Conservation (phyloP, 2,797 vertebrate species). For the Brachyrhaphis roseni region DNA sequence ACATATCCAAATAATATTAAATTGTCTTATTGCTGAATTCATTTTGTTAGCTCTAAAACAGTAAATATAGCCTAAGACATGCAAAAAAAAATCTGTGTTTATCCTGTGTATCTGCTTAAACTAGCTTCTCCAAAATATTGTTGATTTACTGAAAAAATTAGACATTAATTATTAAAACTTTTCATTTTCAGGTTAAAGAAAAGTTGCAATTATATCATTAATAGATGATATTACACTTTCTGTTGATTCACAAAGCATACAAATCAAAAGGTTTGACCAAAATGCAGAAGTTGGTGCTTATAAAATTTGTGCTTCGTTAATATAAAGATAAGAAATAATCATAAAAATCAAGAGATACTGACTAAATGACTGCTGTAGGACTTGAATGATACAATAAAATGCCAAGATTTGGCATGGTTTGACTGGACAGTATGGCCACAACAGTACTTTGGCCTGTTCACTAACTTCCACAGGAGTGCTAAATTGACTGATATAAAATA, state of each 20-base stretch:
- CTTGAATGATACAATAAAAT: not conserved
- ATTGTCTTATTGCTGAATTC: not conserved
- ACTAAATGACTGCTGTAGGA: not conserved
- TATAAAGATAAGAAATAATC: not conserved
- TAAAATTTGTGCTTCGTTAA: not conserved
- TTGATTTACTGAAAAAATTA: not conserved
- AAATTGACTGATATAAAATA: constrained; percentile 55
- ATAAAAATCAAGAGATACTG: not conserved
- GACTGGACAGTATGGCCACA: constrained; percentile 27
- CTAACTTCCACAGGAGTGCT: constrained; percentile 49
- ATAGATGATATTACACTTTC: not conserved
- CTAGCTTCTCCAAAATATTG: not conserved
- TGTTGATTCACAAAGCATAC: not conserved
- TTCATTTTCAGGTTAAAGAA: not conserved
- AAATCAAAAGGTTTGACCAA: not conserved
- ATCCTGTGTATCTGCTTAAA: not conserved
- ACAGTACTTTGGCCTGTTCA: constrained; percentile 49
- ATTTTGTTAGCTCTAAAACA: not conserved
- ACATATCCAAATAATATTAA: not conserved
- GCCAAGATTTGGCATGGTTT: constrained; percentile 40
- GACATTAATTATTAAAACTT: not conserved
- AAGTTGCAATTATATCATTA: not conserved
- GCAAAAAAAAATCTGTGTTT: not conserved
- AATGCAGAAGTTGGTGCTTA: not conserved
- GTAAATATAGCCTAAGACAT: not conserved